Evolutionary conservation across 2,888 invertebrate species (phyloP).

Genomic region (Tipula confusa): DNA sequence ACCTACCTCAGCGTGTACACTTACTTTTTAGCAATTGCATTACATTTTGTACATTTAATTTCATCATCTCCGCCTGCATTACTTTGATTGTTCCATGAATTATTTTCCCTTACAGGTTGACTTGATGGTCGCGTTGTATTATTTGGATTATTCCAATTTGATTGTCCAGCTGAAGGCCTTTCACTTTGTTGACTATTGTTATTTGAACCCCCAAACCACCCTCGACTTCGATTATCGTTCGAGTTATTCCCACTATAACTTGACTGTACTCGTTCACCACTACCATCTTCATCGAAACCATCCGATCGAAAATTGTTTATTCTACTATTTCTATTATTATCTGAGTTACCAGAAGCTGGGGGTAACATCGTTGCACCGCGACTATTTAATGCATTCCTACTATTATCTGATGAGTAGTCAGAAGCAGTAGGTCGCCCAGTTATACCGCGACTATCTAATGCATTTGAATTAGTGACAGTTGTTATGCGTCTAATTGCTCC

Average conservation of each 20-base stretch:
- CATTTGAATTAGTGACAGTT: background rate
- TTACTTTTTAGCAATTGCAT: conserved; percentile 41
- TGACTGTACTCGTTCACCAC: background rate
- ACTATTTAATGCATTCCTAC: too few relatives aligned
- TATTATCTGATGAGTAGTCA: conserved; percentile 33
- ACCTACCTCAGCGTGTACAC: too few relatives aligned
- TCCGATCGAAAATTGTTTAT: background rate
- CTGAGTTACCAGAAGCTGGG: too few relatives aligned
- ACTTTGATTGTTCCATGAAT: background rate
- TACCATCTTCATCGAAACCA: conserved; percentile 7
- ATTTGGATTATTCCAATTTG: background rate
- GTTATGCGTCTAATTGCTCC: conserved; percentile 42
- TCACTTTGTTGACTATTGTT: background rate
- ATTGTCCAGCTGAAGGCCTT: background rate
- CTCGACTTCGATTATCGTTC: background rate
- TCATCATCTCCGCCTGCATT: background rate
- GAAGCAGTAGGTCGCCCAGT: background rate
- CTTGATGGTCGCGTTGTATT: background rate
- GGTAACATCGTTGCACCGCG: too few relatives aligned
- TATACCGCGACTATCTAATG: background rate
- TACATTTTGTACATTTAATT: conserved; percentile 44
- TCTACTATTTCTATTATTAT: conserved; percentile 32
- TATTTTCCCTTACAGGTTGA: background rate
- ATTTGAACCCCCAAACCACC: background rate
- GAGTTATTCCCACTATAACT: background rate